Evolutionary conservation across 2,888 invertebrate species (phyloP).

Genomic region (Celastrina argiolus): DNA sequence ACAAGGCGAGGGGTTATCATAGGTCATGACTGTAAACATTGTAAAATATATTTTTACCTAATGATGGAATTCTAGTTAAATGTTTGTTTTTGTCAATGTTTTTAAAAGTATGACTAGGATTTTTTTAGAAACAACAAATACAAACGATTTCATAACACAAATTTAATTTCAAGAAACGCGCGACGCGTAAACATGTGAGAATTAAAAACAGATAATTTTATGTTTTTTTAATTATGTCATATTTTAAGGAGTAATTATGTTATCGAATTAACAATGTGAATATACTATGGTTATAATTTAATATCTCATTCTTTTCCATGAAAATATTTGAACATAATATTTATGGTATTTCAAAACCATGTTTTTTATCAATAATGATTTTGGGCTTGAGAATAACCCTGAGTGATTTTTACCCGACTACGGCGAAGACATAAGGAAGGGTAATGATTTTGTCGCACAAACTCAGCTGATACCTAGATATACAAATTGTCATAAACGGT

Average conservation of each 20-base stretch:
- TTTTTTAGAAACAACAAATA: neutral
- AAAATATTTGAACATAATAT: too few species aligned
- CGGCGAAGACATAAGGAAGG: too few species aligned
- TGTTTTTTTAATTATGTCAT: too few species aligned
- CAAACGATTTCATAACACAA: too few species aligned
- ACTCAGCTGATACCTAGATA: neutral
- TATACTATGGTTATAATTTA: too few species aligned
- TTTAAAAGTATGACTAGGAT: neutral
- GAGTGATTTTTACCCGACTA: too few species aligned
- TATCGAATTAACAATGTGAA: too few species aligned
- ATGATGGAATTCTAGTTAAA: neutral
- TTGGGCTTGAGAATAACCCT: neutral
- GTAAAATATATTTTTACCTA: neutral
- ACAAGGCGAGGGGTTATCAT: slow-evolving; percentile 12
- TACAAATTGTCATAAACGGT: neutral
- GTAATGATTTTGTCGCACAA: neutral
- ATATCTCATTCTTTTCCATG: too few species aligned
- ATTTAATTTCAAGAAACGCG: too few species aligned
- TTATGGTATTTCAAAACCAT: neutral
- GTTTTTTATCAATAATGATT: neutral
- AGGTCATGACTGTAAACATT: neutral
- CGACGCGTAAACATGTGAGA: too few species aligned
- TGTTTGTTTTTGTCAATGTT: neutral
- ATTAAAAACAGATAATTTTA: too few species aligned
- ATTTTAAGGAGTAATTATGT: too few species aligned